A percentile compares a stretch with the other conserved stretches of the same genome.
Conservation (phyloP, 1,140 invertebrate genomes). For the Tetragonula clypearis region DNA sequence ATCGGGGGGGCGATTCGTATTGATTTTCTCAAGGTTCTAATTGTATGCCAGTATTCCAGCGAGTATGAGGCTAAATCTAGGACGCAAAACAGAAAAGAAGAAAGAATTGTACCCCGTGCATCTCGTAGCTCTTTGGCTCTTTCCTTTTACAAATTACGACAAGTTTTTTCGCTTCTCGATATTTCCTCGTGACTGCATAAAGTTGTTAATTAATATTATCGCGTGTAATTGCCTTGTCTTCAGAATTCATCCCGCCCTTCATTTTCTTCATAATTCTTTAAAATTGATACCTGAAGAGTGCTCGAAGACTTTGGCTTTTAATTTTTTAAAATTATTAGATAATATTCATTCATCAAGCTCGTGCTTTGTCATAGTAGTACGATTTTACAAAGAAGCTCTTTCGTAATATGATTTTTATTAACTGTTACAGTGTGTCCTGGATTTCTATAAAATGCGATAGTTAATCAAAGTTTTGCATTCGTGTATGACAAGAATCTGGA, state of each 20-base stretch:
- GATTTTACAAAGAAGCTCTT: neutral
- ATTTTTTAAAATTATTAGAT: neutral
- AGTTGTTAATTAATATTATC: neutral
- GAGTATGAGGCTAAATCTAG: neutral
- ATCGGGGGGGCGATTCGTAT: neutral
- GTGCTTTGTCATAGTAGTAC: neutral
- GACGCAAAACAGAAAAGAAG: neutral
- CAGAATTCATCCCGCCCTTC: neutral
- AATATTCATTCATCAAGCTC: neutral
- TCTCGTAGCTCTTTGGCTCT: neutral
- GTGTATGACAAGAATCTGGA: too few relatives aligned
- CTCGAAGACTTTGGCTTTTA: neutral
- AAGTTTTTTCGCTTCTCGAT: neutral
- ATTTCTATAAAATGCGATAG: too few relatives aligned
- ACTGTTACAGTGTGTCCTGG: too few relatives aligned
- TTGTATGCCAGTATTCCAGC: neutral
- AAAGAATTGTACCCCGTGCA: neutral
- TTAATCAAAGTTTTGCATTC: too few relatives aligned
- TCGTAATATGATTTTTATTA: too few relatives aligned
- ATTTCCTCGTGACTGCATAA: neutral
- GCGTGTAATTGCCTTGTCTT: neutral
- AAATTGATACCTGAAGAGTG: neutral
- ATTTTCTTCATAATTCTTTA: neutral
- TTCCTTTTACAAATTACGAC: neutral
- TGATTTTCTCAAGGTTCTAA: constrained; percentile 13